Percentiles rank a stretch among this genome's conserved stretches.
Conservation (phyloP, 2,888 invertebrate species). For the Oscheius sp. region DNA sequence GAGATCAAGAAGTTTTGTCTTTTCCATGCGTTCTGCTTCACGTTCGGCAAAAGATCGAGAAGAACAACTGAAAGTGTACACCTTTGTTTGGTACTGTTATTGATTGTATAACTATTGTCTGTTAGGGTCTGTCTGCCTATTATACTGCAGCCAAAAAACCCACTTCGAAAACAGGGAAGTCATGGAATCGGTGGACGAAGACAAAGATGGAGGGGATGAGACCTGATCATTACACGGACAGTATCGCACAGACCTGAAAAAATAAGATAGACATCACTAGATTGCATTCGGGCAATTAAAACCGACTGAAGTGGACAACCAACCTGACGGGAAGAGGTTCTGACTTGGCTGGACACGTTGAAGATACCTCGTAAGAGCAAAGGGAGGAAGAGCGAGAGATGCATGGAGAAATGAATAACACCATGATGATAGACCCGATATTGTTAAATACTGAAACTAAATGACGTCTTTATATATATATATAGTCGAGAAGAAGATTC, state of each 20-base stretch:
- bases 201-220: conserved; percentile 36
- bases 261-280: not conserved
- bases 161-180: conserved; percentile 40
- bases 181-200: conserved; percentile 40
- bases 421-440: conserved; percentile 55
- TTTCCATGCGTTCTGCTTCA: conserved; percentile 55
- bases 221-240: conserved; percentile 23
- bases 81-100: not conserved
- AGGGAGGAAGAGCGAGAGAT: conserved; percentile 50
- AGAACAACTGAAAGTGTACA: conserved; percentile 51
- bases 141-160: not conserved
- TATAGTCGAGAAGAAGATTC: too few species aligned
- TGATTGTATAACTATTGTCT: not conserved
- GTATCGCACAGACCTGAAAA: conserved; percentile 33
- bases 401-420: conserved; percentile 44
- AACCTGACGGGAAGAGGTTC: conserved; percentile 56
- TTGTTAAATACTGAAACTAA: conserved; percentile 50
- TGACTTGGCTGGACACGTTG: conserved; percentile 46
- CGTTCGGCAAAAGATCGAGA: conserved; percentile 60
- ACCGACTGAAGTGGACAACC: conserved; percentile 2
- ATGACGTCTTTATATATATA: not conserved
- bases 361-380: conserved; percentile 38
- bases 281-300: not conserved
- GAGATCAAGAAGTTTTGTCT: conserved; percentile 54
- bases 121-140: not conserved